A percentile compares a stretch with the other conserved stretches of the same genome.
phyloP scores from a whole-genome alignment of 2,113 vertebrate species.

The Furnarius figulus region DNA sequence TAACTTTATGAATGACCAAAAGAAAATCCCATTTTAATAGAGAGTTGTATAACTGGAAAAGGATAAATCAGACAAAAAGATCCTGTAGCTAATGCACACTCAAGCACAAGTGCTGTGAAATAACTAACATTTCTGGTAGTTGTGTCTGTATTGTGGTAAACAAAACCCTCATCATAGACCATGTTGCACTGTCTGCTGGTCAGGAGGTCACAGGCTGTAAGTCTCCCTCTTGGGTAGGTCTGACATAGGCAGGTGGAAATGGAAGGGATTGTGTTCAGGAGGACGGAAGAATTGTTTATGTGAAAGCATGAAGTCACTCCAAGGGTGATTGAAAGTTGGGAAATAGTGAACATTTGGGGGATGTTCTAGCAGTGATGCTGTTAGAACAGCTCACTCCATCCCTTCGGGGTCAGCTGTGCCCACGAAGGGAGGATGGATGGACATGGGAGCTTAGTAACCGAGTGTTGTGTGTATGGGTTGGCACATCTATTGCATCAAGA shows the following conservation, averaged over 20 bases:
- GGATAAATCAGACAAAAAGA: neutral
- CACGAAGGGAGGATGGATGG: neutral
- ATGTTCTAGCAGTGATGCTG: neutral
- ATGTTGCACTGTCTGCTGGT: neutral
- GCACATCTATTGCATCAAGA: neutral
- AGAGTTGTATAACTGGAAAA: neutral
- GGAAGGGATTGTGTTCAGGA: neutral
- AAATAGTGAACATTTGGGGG: neutral
- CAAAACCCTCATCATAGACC: neutral
- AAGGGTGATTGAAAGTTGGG: neutral
- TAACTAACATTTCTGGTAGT: neutral
- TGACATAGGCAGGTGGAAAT: neutral
- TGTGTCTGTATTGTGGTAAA: neutral
- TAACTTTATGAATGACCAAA: neutral
- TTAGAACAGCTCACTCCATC: neutral
- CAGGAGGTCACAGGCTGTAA: neutral
- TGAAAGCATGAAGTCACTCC: neutral
- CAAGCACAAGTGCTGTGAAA: neutral
- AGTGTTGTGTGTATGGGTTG: neutral
- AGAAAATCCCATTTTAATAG: neutral
- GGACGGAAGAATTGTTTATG: neutral
- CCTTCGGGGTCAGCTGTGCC: neutral
- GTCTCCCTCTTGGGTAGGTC: neutral
- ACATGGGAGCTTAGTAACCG: accelerated
- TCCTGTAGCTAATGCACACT: neutral